Base-by-base conservation (phyloP, 2,113 vertebrate genomes). In the Alligator mississippiensis region DNA sequence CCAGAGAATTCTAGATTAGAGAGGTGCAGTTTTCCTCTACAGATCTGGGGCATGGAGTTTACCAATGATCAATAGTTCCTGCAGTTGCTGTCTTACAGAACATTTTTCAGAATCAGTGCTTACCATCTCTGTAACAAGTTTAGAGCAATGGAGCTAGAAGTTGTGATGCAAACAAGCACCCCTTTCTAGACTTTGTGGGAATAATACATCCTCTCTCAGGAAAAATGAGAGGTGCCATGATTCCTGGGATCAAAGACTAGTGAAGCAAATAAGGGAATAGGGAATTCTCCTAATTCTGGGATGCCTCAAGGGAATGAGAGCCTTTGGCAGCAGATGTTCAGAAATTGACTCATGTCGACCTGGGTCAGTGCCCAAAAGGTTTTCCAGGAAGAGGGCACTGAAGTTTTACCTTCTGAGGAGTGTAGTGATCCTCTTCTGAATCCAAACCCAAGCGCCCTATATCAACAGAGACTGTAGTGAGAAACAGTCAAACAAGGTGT, bases 361-460 rank as follows among this genome's bases (percentile, higher is more conserved):
- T n/a, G 34, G 16, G 77, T 80, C 86, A 60, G 77, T 61, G 55
- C 57, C 27, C 77, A 76, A 68, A 4, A 75, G 19, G 85, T 79
- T 76, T 60, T 87, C 55, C 62, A 63, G 78, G 30, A 90, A 85
- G 87, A 27, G 85, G 60, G 3, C 60, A 70, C 38, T 83, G 85
- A 25, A 90, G 84, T 74, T 87, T 97, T 98, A 99, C 99, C 98
- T 99, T 99, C 98, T 99, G 99, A 18, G 99, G 99, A 81, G 98
- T 98, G 86, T 97, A 98, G 88, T 98, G 98, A 96, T 99, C 99
- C 96, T 99, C 99, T 97, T 99, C 99, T 82, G 99, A 99, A 98
- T 99, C 99, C 96, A 99, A 97, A 83, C 99, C 99, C 62, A 99
- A 98, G 82, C 99, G 99, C 85, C 99, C 99, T 99, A 91, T 13